These are phyloP conservation scores for Neomicropteryx cornuta DNA, from an alignment of 1,140 invertebrate species.

Conservation along the genomic window DNA sequence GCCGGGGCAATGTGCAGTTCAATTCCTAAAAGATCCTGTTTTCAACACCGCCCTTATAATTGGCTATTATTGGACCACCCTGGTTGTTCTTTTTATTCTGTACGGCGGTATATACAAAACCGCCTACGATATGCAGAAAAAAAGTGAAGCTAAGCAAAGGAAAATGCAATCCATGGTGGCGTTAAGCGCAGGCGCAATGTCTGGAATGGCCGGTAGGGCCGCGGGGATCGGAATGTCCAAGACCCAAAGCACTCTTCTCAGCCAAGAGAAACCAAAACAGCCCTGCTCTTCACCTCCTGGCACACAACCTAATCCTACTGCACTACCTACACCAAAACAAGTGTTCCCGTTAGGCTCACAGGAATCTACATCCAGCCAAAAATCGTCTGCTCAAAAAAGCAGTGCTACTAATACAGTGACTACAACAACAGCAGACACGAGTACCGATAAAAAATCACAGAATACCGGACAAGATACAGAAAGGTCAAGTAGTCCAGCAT, in stretches of 20 bases:
- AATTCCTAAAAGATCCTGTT: conserved; percentile 95
- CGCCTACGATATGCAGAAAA: conserved; percentile 95
- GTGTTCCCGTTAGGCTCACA: conserved; percentile 25
- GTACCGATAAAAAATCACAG: conserved; percentile 38
- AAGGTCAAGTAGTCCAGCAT: conserved; percentile 86
- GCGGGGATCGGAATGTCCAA: conserved; percentile 76
- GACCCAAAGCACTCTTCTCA: conserved; percentile 57
- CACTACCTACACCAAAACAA: conserved; percentile 9
- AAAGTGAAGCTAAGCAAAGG: conserved; percentile 88
- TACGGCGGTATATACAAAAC: conserved; percentile 98
- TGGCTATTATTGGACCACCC: conserved; percentile 95
- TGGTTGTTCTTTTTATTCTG: conserved; percentile 85
- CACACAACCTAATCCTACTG: neutral
- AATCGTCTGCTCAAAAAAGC: conserved; percentile 46
- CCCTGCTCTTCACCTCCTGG: conserved; percentile 11
- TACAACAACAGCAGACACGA: conserved; percentile 40
- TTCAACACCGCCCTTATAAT: conserved; percentile 98
- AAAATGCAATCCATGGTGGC: conserved; percentile 93
- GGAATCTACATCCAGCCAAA: conserved; percentile 50
- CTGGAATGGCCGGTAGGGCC: conserved; percentile 77
- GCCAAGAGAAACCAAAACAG: conserved; percentile 56
- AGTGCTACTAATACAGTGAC: conserved; percentile 45
- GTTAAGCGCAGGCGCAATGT: conserved; percentile 75
- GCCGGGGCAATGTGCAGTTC: conserved; percentile 88
- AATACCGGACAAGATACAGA: conserved; percentile 63